Percentiles rank a stretch among this genome's conserved stretches.
Evolutionary conservation across 2,797 vertebrate genomes (phyloP).

Genomic region (Sebastes matsubarae): DNA sequence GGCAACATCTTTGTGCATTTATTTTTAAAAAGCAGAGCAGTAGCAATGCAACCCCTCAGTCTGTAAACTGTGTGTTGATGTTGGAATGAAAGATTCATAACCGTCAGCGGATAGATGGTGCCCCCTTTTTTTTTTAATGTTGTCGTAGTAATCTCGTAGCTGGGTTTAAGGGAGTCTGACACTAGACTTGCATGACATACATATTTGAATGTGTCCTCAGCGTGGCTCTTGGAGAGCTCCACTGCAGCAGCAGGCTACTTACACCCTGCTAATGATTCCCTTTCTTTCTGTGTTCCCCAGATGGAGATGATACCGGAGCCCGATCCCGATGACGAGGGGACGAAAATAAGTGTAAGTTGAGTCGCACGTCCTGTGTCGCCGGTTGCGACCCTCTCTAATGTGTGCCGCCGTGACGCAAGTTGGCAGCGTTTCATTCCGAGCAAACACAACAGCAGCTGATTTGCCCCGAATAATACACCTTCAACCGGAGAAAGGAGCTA

Average conservation of each 20-base stretch:
- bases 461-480: slow-evolving; percentile 62
- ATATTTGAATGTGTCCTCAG: neutral
- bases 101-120: slow-evolving; percentile 32
- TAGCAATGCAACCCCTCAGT: slow-evolving; percentile 22
- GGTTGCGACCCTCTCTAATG: neutral
- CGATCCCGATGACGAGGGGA: slow-evolving; percentile 91
- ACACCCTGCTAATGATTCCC: slow-evolving; percentile 32
- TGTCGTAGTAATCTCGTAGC: slow-evolving; percentile 13
- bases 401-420: neutral
- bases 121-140: neutral
- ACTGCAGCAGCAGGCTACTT: neutral
- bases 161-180: slow-evolving; percentile 14
- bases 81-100: slow-evolving; percentile 59
- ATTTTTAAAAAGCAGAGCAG: slow-evolving; percentile 48
- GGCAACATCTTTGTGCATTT: slow-evolving; percentile 39
- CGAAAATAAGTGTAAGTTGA: slow-evolving; percentile 95
- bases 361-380: neutral
- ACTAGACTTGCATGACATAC: neutral
- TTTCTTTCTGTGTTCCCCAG: slow-evolving; percentile 72
- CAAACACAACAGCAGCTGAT: slow-evolving; percentile 67
- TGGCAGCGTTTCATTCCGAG: slow-evolving; percentile 3
- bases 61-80: slow-evolving; percentile 47
- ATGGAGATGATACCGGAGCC: slow-evolving; percentile 89
- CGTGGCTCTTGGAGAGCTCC: neutral
- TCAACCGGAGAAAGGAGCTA: slow-evolving; percentile 58